phyloP scores from a whole-genome alignment of 2,797 vertebrate genomes.

The Argyrosomus regius region DNA sequence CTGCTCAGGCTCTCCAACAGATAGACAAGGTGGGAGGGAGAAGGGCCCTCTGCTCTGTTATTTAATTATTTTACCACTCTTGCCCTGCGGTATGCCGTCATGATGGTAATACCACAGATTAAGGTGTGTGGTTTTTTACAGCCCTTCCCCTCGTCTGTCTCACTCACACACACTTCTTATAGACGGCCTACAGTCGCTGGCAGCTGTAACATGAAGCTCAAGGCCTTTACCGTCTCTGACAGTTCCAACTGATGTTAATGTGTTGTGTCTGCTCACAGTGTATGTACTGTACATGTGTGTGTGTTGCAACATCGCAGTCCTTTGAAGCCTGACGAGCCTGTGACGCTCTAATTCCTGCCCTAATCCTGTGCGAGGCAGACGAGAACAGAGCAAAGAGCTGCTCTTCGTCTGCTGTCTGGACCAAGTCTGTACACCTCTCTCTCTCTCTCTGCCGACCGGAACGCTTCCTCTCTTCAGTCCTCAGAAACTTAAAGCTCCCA shows the following conservation, averaged over 20 bases:
- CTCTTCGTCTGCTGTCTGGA: slow-evolving; percentile 73
- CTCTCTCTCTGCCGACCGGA: slow-evolving; percentile 9
- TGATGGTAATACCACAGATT: slow-evolving; percentile 83
- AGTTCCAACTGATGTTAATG: slow-evolving; percentile 75
- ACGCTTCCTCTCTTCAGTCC: slow-evolving; percentile 11
- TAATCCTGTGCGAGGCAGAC: slow-evolving; percentile 78
- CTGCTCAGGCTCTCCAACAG: slow-evolving; percentile 35
- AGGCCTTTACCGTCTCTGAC: slow-evolving; percentile 66
- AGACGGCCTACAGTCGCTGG: slow-evolving; percentile 68
- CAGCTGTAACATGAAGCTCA: slow-evolving; percentile 72
- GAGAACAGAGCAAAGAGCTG: slow-evolving; percentile 63
- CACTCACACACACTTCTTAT: slow-evolving; percentile 52
- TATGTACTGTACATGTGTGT: slow-evolving; percentile 66
- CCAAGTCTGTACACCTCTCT: slow-evolving; percentile 68
- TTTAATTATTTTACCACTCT: slow-evolving; percentile 84
- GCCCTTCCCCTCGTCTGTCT: slow-evolving; percentile 71
- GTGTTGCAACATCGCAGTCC: slow-evolving; percentile 62
- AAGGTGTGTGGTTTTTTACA: slow-evolving; percentile 84
- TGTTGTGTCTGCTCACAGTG: slow-evolving; percentile 78
- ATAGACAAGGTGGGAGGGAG: slow-evolving; percentile 52
- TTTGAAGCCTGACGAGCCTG: slow-evolving; percentile 74
- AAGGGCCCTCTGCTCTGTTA: slow-evolving; percentile 59
- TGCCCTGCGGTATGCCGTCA: slow-evolving; percentile 79
- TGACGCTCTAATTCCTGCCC: slow-evolving; percentile 79
- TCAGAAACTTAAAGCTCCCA: slow-evolving; percentile 62